These are phyloP conservation scores for Lasiurus cinereus DNA, from an alignment of 2,113 vertebrate species.

Conservation along the genomic window DNA sequence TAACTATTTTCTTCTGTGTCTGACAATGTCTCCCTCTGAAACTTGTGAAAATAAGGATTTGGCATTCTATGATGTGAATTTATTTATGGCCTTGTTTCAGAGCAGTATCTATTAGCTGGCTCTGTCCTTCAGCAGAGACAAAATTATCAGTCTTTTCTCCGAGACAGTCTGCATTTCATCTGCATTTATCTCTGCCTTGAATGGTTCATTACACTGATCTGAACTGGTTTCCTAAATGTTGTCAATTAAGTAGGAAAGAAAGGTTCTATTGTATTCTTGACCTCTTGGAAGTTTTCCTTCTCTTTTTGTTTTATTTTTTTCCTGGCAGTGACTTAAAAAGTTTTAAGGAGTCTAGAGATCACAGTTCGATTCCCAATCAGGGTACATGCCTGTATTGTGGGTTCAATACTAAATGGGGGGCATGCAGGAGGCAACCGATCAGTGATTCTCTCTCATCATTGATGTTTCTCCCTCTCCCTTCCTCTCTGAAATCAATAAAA, in stretches of 20 bases:
- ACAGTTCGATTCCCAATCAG: no score
- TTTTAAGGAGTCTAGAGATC: no score
- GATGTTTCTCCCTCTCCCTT: no score
- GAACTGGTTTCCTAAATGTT: slow-evolving; percentile 9
- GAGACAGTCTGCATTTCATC: not conserved
- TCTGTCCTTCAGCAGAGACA: not conserved
- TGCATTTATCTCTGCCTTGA: slow-evolving; percentile 8
- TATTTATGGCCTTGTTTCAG: slow-evolving; percentile 24
- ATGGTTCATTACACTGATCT: slow-evolving; percentile 39
- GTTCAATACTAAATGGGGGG: no score
- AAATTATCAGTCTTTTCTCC: slow-evolving; percentile 39
- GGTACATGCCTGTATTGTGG: no score
- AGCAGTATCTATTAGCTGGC: not conserved
- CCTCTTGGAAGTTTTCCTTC: not conserved
- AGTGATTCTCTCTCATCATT: no score
- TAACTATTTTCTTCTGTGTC: not conserved
- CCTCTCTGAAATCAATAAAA: no score
- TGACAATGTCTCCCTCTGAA: slow-evolving; percentile 41
- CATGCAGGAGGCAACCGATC: no score
- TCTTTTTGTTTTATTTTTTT: no score
- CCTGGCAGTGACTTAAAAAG: slow-evolving; percentile 21
- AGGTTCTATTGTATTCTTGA: not conserved
- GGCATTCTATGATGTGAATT: not conserved
- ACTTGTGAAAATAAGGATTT: slow-evolving; percentile 17
- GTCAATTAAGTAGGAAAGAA: slow-evolving; percentile 26